Evolutionary conservation across 2,113 vertebrate species (phyloP).

Genomic region (Lagopus muta): DNA sequence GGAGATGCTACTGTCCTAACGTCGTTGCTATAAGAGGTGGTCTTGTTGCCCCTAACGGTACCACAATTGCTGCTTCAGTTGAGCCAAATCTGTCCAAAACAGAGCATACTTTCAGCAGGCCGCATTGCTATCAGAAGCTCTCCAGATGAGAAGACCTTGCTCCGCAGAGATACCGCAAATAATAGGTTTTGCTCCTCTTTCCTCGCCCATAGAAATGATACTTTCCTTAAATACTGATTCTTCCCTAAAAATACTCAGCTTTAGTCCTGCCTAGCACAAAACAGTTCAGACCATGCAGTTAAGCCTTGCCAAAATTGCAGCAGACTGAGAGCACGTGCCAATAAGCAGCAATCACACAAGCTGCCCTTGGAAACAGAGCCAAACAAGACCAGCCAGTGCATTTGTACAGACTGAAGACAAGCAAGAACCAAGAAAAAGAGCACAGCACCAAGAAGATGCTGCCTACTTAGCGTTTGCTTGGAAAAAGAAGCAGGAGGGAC

Average conservation of each 20-base stretch:
- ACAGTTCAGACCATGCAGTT: background rate
- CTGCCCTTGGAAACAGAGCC: background rate
- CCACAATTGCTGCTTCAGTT: background rate
- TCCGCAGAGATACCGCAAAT: background rate
- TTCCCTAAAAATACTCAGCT: background rate
- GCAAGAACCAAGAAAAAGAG: background rate
- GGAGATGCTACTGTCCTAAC: background rate
- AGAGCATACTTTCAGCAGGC: background rate
- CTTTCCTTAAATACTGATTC: background rate
- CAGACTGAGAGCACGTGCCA: background rate
- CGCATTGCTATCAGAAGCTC: background rate
- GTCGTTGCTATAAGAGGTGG: background rate
- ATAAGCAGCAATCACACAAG: background rate
- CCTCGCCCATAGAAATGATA: background rate
- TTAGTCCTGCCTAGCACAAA: background rate
- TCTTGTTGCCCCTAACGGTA: background rate
- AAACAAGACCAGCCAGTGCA: fast-evolving
- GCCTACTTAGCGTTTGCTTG: background rate
- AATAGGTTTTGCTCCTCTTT: background rate
- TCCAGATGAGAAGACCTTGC: background rate
- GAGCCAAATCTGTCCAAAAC: background rate
- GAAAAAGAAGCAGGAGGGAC: background rate
- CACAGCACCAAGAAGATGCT: background rate
- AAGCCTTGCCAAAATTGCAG: background rate
- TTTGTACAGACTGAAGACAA: background rate